phyloP scores from a whole-genome alignment of 37 sponge, comb jelly and placozoan species.

The Ianthella basta region DNA sequence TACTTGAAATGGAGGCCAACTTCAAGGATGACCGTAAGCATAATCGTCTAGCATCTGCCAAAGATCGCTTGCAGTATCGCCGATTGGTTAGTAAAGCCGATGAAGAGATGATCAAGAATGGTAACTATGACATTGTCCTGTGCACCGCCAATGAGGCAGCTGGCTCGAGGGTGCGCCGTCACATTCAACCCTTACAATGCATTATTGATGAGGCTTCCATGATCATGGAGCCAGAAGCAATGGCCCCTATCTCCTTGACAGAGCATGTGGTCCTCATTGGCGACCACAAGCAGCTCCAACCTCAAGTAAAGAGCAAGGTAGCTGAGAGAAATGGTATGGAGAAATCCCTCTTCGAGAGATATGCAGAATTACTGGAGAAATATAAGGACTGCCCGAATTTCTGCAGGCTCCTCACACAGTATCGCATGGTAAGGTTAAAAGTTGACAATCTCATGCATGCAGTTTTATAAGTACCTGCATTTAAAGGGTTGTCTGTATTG shows the following conservation, averaged over 20 bases:
- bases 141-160: conserved; percentile 72
- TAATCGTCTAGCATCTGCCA: not conserved
- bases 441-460: too few species aligned
- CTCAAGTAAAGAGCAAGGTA: not conserved
- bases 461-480: too few species aligned
- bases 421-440: conserved; percentile 73
- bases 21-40: conserved; percentile 5
- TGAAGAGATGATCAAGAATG: conserved; percentile 24
- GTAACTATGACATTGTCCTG: conserved; percentile 61
- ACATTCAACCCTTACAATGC: conserved; percentile 42
- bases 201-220: conserved; percentile 84
- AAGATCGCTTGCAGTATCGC: conserved; percentile 10
- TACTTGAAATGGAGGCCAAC: not conserved
- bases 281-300: conserved; percentile 76
- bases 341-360: conserved; percentile 75
- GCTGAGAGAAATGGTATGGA: conserved; percentile 56
- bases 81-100: conserved; percentile 21
- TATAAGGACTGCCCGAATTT: not conserved
- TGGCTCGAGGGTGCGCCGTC: conserved; percentile 31
- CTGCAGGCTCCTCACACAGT: conserved; percentile 42
- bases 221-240: conserved; percentile 72
- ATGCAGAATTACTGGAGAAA: conserved; percentile 38
- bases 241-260: conserved; percentile 61
- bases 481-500: too few species aligned
- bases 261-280: conserved; percentile 73